Conservation (phyloP, 2,888 invertebrate species). For the Perithous albicinctus region DNA sequence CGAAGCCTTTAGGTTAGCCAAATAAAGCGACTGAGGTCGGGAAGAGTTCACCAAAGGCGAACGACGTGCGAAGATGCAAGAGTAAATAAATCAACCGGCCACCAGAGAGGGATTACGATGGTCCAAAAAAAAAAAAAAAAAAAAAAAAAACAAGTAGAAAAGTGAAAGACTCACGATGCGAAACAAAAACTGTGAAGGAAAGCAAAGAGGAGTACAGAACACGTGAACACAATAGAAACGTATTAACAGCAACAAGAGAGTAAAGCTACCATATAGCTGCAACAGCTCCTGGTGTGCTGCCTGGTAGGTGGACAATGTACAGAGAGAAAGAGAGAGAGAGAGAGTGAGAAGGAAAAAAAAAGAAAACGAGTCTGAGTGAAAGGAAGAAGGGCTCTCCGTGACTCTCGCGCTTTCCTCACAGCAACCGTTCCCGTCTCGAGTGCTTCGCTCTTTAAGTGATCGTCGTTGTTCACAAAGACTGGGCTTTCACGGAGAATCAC, state of each 20-base stretch:
- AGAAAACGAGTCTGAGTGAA: conserved; percentile 39
- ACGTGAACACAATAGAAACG: conserved; percentile 66
- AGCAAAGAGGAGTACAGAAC: conserved; percentile 32
- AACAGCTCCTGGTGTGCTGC: conserved; percentile 3
- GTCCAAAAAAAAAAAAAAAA: not conserved
- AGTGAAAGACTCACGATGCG: not conserved
- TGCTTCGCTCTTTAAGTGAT: conserved; percentile 59
- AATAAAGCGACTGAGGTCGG: not conserved
- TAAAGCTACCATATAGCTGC: conserved; percentile 34
- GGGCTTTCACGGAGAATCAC: conserved; percentile 24
- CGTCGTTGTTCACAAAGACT: conserved; percentile 53
- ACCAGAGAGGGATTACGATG: not conserved
- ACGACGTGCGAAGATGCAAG: conserved; percentile 17
- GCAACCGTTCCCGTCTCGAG: conserved; percentile 40
- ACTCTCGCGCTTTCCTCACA: conserved; percentile 30
- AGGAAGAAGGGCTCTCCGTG: conserved; percentile 49
- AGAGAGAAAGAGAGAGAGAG: no score
- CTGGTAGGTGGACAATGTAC: conserved; percentile 52
- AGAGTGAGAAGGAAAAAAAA: no score
- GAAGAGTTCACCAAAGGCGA: not conserved
- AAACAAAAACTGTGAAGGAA: conserved; percentile 15
- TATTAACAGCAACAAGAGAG: conserved; percentile 68
- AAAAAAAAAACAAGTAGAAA: no score
- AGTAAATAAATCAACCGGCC: conserved; percentile 62
- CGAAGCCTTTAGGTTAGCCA: no score